These are phyloP conservation scores for Leptinotarsa haldemani DNA, from an alignment of 2,888 invertebrate species.

Conservation along the genomic window DNA sequence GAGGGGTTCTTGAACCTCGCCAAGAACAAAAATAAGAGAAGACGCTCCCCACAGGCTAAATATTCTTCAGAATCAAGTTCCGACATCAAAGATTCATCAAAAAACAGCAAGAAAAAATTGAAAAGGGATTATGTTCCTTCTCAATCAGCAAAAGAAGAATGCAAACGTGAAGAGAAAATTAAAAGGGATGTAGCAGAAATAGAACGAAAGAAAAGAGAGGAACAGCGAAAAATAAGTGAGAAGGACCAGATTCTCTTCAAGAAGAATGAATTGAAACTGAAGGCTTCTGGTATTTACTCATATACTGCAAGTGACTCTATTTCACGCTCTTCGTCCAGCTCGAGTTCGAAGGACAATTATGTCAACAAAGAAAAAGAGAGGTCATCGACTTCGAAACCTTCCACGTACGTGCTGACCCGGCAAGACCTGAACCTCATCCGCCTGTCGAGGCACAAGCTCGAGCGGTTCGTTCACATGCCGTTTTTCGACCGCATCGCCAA, in stretches of 20 bases:
- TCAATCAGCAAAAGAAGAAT: constrained; percentile 65
- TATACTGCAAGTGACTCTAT: constrained; percentile 71
- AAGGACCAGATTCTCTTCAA: constrained; percentile 63
- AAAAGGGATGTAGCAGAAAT: constrained; percentile 74
- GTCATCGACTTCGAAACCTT: too few species aligned
- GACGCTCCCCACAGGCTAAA: constrained; percentile 64
- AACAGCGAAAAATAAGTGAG: constrained; percentile 72
- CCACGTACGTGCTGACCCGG: too few species aligned
- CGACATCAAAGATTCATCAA: too few species aligned
- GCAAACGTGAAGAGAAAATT: constrained; percentile 60
- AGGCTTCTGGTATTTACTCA: constrained; percentile 96
- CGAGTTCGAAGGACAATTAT: too few species aligned
- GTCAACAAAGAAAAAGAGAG: too few species aligned
- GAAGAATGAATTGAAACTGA: constrained; percentile 85
- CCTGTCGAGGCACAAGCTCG: too few species aligned
- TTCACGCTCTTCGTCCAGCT: constrained; percentile 59
- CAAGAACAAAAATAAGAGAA: constrained; percentile 80
- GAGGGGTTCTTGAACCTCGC: too few species aligned
- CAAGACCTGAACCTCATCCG: too few species aligned
- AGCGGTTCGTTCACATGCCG: too few species aligned
- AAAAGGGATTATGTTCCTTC: constrained; percentile 55
- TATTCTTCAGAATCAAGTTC: constrained; percentile 59
- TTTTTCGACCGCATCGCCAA: too few species aligned
- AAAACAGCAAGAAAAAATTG: constrained; percentile 42
- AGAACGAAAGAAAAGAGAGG: constrained; percentile 70